These are phyloP conservation scores for Vulpes vulpes DNA, from an alignment of 2,113 vertebrate genomes.

Conservation along the genomic window DNA sequence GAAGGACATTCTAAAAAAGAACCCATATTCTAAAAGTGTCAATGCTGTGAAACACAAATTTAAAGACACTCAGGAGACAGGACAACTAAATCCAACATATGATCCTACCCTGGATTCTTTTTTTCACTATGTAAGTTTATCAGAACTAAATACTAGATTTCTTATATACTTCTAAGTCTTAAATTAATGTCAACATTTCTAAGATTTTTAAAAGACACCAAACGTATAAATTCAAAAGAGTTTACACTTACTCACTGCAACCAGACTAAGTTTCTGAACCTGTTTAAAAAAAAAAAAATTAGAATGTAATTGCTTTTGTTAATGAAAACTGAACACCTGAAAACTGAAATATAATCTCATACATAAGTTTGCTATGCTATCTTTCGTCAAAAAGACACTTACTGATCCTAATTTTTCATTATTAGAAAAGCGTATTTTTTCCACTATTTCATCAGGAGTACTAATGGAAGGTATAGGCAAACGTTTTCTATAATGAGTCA, in stretches of 20 bases:
- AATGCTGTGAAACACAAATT: not conserved
- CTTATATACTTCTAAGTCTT: not conserved
- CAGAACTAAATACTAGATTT: not conserved
- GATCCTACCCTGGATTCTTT: not conserved
- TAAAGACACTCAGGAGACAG: not conserved
- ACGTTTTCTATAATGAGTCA: not conserved
- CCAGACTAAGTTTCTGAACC: slow-evolving; percentile 96
- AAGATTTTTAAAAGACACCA: not conserved
- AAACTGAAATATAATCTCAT: slow-evolving; percentile 31
- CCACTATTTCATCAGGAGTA: not conserved
- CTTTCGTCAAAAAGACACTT: slow-evolving; percentile 24
- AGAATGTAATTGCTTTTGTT: not conserved
- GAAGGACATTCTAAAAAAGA: slow-evolving; percentile 42
- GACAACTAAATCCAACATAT: not conserved
- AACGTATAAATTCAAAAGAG: slow-evolving; percentile 56
- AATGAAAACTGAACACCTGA: not conserved
- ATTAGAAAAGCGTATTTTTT: not conserved
- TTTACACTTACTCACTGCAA: slow-evolving; percentile 96
- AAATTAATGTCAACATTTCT: slow-evolving; percentile 28
- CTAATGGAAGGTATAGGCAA: not conserved
- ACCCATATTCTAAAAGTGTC: not conserved
- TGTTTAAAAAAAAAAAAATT: slow-evolving; percentile 81
- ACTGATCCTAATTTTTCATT: not conserved
- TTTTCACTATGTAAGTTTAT: not conserved
- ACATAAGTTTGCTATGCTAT: not conserved